phyloP scores from a whole-genome alignment of 2,888 invertebrate species.

The Tipula helvola region DNA sequence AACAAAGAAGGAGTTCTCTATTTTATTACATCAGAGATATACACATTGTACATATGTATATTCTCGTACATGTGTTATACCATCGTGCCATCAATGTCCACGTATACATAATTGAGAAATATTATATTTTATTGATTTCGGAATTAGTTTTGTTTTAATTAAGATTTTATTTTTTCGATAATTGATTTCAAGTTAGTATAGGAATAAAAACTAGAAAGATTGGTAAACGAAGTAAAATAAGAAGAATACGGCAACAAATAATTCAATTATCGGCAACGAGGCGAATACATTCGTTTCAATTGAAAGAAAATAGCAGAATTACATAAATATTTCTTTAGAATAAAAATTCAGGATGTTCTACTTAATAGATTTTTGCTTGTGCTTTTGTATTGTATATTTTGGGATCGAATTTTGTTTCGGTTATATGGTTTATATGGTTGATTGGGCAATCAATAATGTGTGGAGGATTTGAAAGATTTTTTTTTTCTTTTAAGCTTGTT shows the following conservation, averaged over 20 bases:
- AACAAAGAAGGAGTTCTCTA: background rate
- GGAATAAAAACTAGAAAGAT: background rate
- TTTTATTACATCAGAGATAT: background rate
- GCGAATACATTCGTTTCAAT: background rate
- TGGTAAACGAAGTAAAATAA: background rate
- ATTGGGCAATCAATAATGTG: constrained; percentile 4
- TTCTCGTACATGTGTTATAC: background rate
- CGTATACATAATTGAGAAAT: background rate
- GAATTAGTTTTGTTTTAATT: background rate
- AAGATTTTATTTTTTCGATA: background rate
- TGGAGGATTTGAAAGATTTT: background rate
- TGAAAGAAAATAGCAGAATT: background rate
- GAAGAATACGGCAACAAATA: background rate
- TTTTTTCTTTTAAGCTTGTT: background rate
- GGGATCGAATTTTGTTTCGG: background rate
- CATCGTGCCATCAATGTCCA: background rate
- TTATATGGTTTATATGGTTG: background rate
- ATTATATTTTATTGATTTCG: background rate
- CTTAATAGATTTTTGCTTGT: background rate
- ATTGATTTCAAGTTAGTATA: background rate
- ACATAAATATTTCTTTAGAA: background rate
- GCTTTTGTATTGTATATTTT: background rate
- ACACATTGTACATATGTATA: background rate
- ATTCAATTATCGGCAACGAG: background rate
- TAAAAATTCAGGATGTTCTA: background rate